Conservation (phyloP, 2,113 vertebrate species). For the Nyctereutes procyonoides region DNA sequence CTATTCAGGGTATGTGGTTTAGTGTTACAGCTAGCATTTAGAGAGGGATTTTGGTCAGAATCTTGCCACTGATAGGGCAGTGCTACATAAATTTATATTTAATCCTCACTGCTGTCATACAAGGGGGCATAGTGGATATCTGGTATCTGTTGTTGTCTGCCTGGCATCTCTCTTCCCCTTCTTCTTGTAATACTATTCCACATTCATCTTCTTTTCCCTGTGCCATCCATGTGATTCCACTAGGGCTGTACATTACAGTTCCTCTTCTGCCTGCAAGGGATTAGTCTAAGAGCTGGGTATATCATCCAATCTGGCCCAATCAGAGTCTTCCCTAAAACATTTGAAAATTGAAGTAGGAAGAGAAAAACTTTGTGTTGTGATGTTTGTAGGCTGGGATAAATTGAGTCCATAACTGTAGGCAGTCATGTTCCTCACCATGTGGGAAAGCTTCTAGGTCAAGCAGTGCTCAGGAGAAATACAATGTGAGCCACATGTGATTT, state of each 20-base stretch:
- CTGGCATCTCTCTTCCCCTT: background rate
- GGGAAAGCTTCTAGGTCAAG: background rate
- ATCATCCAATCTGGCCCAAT: background rate
- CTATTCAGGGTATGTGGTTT: background rate
- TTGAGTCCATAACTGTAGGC: background rate
- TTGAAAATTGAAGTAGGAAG: constrained; percentile 45
- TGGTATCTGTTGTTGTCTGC: background rate
- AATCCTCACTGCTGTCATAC: background rate
- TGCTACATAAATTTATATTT: background rate
- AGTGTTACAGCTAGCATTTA: background rate
- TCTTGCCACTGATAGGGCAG: background rate
- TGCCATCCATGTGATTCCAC: background rate
- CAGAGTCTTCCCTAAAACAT: background rate
- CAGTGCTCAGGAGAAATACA: background rate
- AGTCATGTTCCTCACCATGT: background rate
- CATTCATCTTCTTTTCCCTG: background rate
- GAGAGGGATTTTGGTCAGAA: background rate
- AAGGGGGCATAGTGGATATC: background rate
- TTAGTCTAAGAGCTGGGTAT: background rate
- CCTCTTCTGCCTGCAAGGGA: background rate
- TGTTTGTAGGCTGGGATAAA: background rate
- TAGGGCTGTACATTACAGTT: background rate
- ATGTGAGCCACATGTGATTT: constrained; percentile 5
- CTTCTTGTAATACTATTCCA: background rate
- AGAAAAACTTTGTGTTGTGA: background rate